Base-by-base conservation (phyloP, 2,797 vertebrate genomes). In the Cryptoprocta ferox region DNA sequence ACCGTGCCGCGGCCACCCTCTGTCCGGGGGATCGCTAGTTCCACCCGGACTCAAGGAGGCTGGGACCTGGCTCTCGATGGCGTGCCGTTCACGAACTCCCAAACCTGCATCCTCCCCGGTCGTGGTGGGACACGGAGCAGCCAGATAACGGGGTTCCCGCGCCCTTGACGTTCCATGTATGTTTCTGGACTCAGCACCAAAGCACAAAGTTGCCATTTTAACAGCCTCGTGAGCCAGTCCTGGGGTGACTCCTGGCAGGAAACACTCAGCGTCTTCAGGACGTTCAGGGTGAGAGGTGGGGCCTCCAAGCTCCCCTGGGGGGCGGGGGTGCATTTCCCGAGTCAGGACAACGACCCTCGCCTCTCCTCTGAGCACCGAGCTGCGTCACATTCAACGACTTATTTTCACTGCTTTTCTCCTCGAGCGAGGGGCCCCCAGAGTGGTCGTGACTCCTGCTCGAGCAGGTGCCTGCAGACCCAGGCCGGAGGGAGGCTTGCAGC, bases 401-500 rank as follows among this genome's bases (percentile, higher is more conserved):
- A 71, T 71, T 71, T 71, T 71, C 6, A 1, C 2, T 13, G 35
- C 68, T 12, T 70, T 70, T 70, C n/a, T 37, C 35, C 68, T 37
- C 5, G 53, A 21, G 6, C 2, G 53, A 56, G 53, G 53, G 5
- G 2, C 9, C 35, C 35, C 68, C n/a, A 21, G 21, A 37, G 68
- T 1, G 19, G 19, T 37, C 35, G 3, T 70, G 35, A 37, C 19
- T 37, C 68, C 68, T 70, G 2, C 19, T 2, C 1, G 35, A 37
- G 53, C 18, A 0, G 18, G 18, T 18, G 0, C 53, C 68, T 2
- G 4, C 2, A 5, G 68, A 70, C 35, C n/a, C n/a, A 70, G 35
- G 68, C 68, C 5, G 35, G 35, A 70, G 35, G 68, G 68, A 70
- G 19, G 2, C 9, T 6, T 12, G 19, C n/a, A 70, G n/a, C 68